phyloP scores from a whole-genome alignment of 2,113 vertebrate species.

The Elachura formosa region DNA sequence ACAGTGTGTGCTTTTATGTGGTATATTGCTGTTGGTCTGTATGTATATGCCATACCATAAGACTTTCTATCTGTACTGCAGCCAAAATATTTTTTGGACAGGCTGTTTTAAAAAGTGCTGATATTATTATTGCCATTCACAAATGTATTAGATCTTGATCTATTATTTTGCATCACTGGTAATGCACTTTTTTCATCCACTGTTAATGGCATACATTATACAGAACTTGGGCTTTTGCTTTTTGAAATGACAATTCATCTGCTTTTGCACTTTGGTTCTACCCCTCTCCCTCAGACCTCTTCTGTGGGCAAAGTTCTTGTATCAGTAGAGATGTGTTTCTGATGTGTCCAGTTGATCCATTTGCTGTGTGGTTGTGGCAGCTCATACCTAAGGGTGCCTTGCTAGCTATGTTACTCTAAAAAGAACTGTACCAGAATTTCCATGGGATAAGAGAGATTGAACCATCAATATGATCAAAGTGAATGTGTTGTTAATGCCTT shows the following conservation, averaged over 20 bases:
- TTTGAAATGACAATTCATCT: background rate
- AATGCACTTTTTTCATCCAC: background rate
- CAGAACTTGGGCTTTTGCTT: background rate
- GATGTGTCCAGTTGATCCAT: background rate
- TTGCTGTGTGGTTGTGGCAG: background rate
- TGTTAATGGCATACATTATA: background rate
- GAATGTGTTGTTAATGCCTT: background rate
- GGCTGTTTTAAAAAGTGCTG: background rate
- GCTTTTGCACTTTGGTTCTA: background rate
- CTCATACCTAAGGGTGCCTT: conserved; percentile 4
- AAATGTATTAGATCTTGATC: background rate
- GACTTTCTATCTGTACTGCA: background rate
- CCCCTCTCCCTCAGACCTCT: background rate
- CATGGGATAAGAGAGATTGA: background rate
- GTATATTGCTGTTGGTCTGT: background rate
- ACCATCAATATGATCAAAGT: background rate
- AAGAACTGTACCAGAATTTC: background rate
- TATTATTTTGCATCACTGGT: background rate
- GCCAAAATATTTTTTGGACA: background rate
- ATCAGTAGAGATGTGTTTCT: background rate
- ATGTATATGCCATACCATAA: background rate
- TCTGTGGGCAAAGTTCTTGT: background rate
- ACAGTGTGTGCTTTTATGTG: background rate
- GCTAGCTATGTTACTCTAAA: background rate
- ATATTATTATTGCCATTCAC: background rate